Evolutionary conservation across 2,113 vertebrate species (phyloP), one percentile per base, ranked within the genome.

Genomic region (Crocuta crocuta): DNA sequence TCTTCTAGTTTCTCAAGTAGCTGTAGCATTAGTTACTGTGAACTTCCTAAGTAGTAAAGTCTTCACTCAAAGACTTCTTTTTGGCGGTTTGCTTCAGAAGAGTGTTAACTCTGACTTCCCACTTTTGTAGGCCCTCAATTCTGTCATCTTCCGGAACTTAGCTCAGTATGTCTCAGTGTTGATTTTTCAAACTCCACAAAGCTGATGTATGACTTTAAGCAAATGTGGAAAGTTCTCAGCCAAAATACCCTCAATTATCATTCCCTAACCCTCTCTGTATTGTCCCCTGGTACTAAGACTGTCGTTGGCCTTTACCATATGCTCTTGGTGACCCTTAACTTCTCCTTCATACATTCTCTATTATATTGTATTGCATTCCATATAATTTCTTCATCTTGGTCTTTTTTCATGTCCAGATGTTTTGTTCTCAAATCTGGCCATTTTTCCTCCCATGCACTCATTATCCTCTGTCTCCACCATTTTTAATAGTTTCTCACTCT

Each of bases 401-500:
- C 31, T 55, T n/a, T 85, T 93, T 73, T 85, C 24, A 48, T 39
- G 48, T 93, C 71, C 65, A 79, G 15, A 80, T 68, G 26, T 66
- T 65, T 87, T 70, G 28, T 89, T 91, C 80, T 89, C 48, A 90
- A 95, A 58, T 86, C 33, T 87, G 39, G 33, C 39, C 50, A 70
- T 31, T 88, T 94, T 91, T 73, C 50, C 88, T 89, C 43, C 19
- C 11, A 83, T 35, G 13, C 5, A 5, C 26, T 31, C 9, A 2
- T 71, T 63, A 88, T 76, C 33, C 21, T 19, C 7, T 33, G 10
- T 12, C 12, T 15, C 5, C 12, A 61, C 31, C 48, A 84, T 35
- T 53, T 65, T 80, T 88, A 93, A 94, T 7, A 50, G 83, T 31
- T 81, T 85, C 43, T 81, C 45, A 73, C 58, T n/a, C 24, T 81